Percentiles rank a stretch among this genome's conserved stretches.
Conservation (phyloP, 2,888 invertebrate genomes). For the Volucella inflata region DNA sequence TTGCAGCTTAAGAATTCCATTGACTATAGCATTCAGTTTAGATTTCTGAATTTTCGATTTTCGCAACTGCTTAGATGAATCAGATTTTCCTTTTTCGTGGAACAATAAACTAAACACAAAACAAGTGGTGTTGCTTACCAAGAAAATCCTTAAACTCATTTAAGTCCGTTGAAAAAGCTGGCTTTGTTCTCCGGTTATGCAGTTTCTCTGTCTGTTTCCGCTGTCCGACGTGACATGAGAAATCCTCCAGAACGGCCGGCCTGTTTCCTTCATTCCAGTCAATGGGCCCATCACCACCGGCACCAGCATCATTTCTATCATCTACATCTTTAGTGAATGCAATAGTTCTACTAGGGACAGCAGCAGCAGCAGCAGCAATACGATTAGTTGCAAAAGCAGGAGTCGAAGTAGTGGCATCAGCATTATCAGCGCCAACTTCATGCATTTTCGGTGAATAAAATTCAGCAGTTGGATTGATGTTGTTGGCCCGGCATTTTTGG, state of each 20-base stretch:
- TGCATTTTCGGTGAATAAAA: constrained; percentile 49
- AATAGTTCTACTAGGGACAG: background rate
- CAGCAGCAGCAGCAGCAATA: constrained; percentile 16
- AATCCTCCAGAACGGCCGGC: constrained; percentile 25
- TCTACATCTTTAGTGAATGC: constrained; percentile 11
- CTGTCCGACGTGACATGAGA: constrained; percentile 52
- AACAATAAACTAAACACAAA: constrained; percentile 18
- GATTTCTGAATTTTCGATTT: too few species aligned
- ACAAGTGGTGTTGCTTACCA: constrained; percentile 55
- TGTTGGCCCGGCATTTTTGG: constrained; percentile 73
- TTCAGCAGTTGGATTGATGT: constrained; percentile 62
- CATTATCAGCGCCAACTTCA: constrained; percentile 64
- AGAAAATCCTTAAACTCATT: constrained; percentile 63
- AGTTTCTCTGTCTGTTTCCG: constrained; percentile 27
- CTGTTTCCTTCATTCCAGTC: constrained; percentile 43
- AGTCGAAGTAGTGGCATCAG: constrained; percentile 27
- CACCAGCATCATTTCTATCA: constrained; percentile 41
- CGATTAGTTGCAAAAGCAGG: constrained; percentile 18
- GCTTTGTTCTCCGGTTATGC: constrained; percentile 33
- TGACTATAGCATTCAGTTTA: too few species aligned
- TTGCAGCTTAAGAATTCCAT: too few species aligned
- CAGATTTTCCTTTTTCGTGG: background rate
- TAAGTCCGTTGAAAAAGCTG: constrained; percentile 55
- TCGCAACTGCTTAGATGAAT: background rate
- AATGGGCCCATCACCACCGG: constrained; percentile 65